phyloP scores from a whole-genome alignment of 2,113 vertebrate species.

The Melanostigma gelatinosum region DNA sequence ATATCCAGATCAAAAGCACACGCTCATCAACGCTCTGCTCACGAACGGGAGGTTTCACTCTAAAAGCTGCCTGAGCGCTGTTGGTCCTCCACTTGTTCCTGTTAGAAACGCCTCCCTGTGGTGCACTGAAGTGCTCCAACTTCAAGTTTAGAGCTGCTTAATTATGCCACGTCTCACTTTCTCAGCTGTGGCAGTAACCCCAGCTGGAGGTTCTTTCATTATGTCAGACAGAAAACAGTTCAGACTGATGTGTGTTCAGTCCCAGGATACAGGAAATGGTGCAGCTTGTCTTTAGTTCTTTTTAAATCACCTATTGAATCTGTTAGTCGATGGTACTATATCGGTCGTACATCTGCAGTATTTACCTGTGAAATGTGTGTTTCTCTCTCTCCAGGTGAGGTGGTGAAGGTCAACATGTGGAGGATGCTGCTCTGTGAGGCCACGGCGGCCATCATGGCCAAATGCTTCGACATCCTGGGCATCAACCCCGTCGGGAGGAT shows the following conservation, averaged over 20 bases:
- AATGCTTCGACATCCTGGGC: slow-evolving; percentile 94
- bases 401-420: slow-evolving; percentile 96
- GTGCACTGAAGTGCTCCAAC: slow-evolving; percentile 16
- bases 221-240: background rate
- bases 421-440: slow-evolving; percentile 95
- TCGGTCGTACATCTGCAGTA: background rate
- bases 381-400: slow-evolving; percentile 84
- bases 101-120: slow-evolving; percentile 8
- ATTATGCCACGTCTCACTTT: slow-evolving; percentile 44
- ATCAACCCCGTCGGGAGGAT: slow-evolving; percentile 94
- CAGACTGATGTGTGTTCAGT: background rate
- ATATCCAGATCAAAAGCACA: background rate
- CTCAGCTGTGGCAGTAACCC: slow-evolving; percentile 13
- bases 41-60: background rate
- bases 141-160: slow-evolving; percentile 35
- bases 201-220: slow-evolving; percentile 12
- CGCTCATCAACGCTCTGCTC: background rate
- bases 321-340: background rate
- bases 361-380: background rate
- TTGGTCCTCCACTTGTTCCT: slow-evolving; percentile 3
- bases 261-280: background rate
- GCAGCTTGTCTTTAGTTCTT: background rate
- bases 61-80: background rate
- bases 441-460: slow-evolving; percentile 91
- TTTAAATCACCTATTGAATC: background rate